phyloP scores from a whole-genome alignment of 1,140 invertebrate genomes.

The Saccostrea cuccullata region DNA sequence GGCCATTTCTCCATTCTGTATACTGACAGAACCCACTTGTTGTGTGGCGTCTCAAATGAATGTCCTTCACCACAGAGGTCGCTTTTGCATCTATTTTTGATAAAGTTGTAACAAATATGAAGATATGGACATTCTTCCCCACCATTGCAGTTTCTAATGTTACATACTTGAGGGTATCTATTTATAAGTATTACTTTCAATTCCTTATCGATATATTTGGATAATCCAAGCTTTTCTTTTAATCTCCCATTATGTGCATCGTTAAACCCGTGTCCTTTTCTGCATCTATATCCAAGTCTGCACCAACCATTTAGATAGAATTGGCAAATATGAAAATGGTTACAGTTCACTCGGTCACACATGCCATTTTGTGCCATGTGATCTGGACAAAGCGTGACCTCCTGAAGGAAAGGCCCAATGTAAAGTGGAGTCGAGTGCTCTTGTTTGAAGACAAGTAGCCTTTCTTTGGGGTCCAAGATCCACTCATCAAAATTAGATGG shows the following conservation, averaged over 20 bases:
- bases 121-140: constrained; percentile 7
- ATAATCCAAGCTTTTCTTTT: background rate
- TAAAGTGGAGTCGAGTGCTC: background rate
- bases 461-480: background rate
- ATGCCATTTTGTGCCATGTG: background rate
- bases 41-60: background rate
- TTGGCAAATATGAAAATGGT: constrained; percentile 1
- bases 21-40: background rate
- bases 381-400: background rate
- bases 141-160: background rate
- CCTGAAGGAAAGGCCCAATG: background rate
- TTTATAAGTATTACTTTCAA: background rate
- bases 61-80: background rate
- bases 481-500: background rate
- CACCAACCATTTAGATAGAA: constrained; percentile 1
- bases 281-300: background rate
- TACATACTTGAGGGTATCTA: constrained; percentile 8
- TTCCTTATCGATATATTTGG: background rate
- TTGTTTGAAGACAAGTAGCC: background rate
- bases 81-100: background rate
- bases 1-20: constrained; percentile 5
- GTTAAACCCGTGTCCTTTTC: background rate
- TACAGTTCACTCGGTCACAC: background rate
- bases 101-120: constrained; percentile 6
- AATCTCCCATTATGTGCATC: background rate